Evolutionary conservation across 2,797 vertebrate genomes (phyloP).

Genomic region (Podarcis siculus): DNA sequence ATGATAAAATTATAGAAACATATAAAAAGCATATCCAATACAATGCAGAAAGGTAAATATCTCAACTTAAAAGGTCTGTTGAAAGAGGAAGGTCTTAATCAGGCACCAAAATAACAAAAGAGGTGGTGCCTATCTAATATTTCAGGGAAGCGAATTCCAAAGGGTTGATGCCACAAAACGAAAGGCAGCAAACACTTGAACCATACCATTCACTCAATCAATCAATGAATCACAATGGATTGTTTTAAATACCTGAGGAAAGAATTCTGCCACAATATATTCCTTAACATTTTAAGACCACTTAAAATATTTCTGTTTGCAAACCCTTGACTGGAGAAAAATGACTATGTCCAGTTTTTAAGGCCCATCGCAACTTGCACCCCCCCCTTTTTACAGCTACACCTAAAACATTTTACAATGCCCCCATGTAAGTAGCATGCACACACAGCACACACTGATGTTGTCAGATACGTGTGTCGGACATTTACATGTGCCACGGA

Average conservation of each 20-base stretch:
- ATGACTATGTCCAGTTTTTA: neutral
- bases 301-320: neutral
- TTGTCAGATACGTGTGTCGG: neutral
- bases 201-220: neutral
- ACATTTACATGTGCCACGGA: neutral
- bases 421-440: neutral
- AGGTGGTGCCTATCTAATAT: too few species aligned
- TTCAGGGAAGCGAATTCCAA: too few species aligned
- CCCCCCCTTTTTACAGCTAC: neutral
- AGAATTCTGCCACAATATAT: neutral
- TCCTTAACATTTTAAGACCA: neutral
- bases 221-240: neutral
- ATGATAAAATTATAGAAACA: too few species aligned
- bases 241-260: neutral
- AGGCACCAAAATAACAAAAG: too few species aligned
- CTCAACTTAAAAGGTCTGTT: too few species aligned
- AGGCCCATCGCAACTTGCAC: neutral
- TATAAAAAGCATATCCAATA: too few species aligned
- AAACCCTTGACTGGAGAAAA: neutral
- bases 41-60: too few species aligned
- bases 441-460: neutral
- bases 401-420: neutral
- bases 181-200: neutral
- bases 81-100: too few species aligned
- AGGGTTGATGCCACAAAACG: too few species aligned